Conservation (phyloP, 1,140 invertebrate species). For the Brachionus rotundiformis region DNA sequence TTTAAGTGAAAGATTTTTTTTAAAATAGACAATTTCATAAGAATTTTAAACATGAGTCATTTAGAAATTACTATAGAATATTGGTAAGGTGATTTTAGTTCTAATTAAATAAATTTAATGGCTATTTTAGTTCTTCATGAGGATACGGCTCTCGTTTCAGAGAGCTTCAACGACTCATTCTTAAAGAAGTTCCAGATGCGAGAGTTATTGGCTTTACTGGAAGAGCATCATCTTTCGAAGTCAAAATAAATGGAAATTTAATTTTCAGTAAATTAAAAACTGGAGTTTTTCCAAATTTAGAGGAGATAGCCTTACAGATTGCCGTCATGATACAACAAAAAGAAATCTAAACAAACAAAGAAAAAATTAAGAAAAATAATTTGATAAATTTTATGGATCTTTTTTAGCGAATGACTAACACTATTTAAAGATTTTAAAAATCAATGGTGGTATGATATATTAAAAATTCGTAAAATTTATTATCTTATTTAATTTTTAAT, state of each 20-base stretch:
- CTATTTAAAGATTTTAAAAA: neutral
- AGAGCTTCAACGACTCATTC: slow-evolving; percentile 9
- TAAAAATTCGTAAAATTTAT: neutral
- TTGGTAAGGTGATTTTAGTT: neutral
- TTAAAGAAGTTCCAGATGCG: slow-evolving; percentile 27
- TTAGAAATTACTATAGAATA: slow-evolving; percentile 23
- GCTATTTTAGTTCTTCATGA: slow-evolving; percentile 21
- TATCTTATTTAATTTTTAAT: no score
- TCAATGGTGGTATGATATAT: neutral
- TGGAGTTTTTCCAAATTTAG: slow-evolving; percentile 12
- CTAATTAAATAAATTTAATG: neutral
- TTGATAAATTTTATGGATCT: neutral
- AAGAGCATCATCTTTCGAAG: slow-evolving; percentile 42
- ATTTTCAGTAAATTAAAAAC: slow-evolving; percentile 48
- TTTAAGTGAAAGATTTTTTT: slow-evolving; percentile 16
- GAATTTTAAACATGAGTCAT: no score
- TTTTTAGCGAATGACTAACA: neutral
- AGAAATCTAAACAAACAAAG: neutral
- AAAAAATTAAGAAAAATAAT: neutral
- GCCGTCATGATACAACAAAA: neutral
- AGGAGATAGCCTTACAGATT: neutral
- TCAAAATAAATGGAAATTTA: slow-evolving; percentile 39
- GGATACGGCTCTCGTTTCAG: slow-evolving; percentile 34
- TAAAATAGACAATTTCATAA: no score
- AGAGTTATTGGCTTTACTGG: slow-evolving; percentile 18